phyloP scores from a whole-genome alignment of 2,797 vertebrate genomes.

The Poecilia picta region DNA sequence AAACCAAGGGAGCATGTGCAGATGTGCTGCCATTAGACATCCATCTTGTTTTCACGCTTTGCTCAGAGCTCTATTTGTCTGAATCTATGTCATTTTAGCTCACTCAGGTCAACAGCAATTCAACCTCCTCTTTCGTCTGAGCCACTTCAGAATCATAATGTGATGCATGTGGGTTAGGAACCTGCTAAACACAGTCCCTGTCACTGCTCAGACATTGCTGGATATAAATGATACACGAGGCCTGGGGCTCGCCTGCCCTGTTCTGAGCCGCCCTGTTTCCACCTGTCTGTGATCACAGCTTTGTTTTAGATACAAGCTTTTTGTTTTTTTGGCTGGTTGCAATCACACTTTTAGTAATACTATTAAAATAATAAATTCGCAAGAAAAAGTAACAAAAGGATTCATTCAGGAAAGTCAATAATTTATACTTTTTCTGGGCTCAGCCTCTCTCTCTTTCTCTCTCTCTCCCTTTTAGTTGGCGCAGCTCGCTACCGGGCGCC shows the following conservation, averaged over 20 bases:
- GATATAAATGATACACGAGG: constrained; percentile 70
- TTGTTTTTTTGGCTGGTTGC: constrained; percentile 16
- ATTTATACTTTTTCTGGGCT: constrained; percentile 69
- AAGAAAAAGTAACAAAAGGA: constrained; percentile 54
- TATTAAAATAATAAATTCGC: constrained; percentile 39
- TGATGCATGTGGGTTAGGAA: constrained; percentile 80
- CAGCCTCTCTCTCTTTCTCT: constrained; percentile 41
- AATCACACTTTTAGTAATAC: constrained; percentile 52
- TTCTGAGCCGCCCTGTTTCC: constrained; percentile 62
- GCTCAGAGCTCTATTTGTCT: constrained; percentile 82
- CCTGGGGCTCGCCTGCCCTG: constrained; percentile 39
- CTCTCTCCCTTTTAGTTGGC: constrained; percentile 44
- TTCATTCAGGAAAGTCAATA: constrained; percentile 56
- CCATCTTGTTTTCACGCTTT: constrained; percentile 77
- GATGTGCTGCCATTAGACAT: constrained; percentile 77
- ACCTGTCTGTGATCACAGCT: constrained; percentile 52
- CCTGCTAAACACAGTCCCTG: constrained; percentile 80
- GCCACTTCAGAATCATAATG: constrained; percentile 80
- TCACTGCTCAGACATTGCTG: constrained; percentile 74
- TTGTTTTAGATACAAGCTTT: constrained; percentile 37
- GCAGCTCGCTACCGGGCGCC: constrained; percentile 74
- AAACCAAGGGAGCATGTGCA: constrained; percentile 59
- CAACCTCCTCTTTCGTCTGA: constrained; percentile 79
- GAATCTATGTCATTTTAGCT: constrained; percentile 83
- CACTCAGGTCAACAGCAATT: constrained; percentile 81